Evolutionary conservation across 2,797 vertebrate species (phyloP), one percentile per base, ranked within the genome.

Genomic region (Chelmon rostratus): DNA sequence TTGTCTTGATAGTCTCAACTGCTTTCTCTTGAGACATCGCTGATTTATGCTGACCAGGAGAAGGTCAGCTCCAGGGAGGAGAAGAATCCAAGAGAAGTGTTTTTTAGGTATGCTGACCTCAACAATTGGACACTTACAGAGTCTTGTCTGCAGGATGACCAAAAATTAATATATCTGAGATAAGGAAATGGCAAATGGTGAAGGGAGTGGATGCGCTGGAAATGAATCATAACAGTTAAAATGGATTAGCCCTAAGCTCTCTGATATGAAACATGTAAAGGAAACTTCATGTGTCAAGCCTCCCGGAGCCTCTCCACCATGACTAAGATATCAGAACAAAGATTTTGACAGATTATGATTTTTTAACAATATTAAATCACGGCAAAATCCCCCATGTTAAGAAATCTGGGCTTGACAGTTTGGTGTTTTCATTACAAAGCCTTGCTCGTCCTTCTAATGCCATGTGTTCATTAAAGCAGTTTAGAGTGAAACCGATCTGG

Each of bases 61-160:
- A 72, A 86, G 79, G 77, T 88, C 87, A 86, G 73, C 47, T 74
- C 47, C 58, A 68, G 71, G 42, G 76, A 79, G 44, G 64, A 82
- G 78, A 64, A 19, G 12, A 70, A 78, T 83, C 86, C 89, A 93
- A 88, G 61, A 76, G 35, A 88, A 92, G 91, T 90, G 81, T 88
- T 90, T 85, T 68, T 82, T 54, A 61, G 37, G 44, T 72, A 69
- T 83, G 87, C 70, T 83, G 81, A 76, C 72, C 71, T 77, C 10
- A 15, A 23, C 65, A 47, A 46, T 79, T 64, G 23, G 67, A 81
- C 52, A 82, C 69, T 76, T 80, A 62, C 49, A 82, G 57, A 75
- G 65, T 81, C 6, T 73, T 72, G 59, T 87, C 18, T 37, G 76
- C 74, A 79, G 8, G 81, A 53, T 25, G 18, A 78, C 35, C 31